Evolutionary conservation across 2,888 invertebrate genomes (phyloP), one percentile per base, ranked within the genome.

Genomic region (Chymomyza caudatula): DNA sequence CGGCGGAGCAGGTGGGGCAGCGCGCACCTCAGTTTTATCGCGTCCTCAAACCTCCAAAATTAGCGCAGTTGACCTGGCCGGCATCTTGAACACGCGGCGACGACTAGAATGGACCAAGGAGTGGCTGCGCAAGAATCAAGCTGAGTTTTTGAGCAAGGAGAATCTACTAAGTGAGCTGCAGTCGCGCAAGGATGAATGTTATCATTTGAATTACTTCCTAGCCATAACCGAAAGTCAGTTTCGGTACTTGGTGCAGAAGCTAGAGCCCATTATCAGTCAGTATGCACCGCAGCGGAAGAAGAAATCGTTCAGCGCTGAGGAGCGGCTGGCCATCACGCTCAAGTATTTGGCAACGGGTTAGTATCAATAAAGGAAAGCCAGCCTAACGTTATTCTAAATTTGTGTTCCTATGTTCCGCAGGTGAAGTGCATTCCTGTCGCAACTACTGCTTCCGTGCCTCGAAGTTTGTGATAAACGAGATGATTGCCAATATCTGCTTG

Each of bases 361-460:
- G 85, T 54, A 43, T 13, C 22, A 17, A 22, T 6, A 42, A 29
- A 29, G 8, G 44, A 6, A 2, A 11, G 13, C 3, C 23, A 8
- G 15, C 22, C 17, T 1, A n/a, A 15, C 17, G 59, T 29, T 42
- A 43, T 37, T 8, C 17, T 25, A 55, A 22, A 25, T 53, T 17
- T 37, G 42, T 53, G 15, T 29, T 11, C 54, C 19, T 53, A 25
- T 52, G 8, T 55, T 23, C 42, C 6, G 25, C 72, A 89, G 89
- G 89, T 72, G 89, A 89, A 83, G 88, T 89, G 63, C 89, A 89
- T 78, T 89, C 89, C 69, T 89, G 89, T 79, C 88, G 89, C 74
- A 89, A 89, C 78, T 89, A 89, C 75, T 89, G 89, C 83, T 89
- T 89, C 83, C 88, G 88, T 78, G 89, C 89, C 84, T 88, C 89